Percentiles rank a stretch among this genome's conserved stretches.
These are phyloP conservation scores for Carassius carassius DNA, from an alignment of 2,113 vertebrate species.

Conservation along the genomic window DNA sequence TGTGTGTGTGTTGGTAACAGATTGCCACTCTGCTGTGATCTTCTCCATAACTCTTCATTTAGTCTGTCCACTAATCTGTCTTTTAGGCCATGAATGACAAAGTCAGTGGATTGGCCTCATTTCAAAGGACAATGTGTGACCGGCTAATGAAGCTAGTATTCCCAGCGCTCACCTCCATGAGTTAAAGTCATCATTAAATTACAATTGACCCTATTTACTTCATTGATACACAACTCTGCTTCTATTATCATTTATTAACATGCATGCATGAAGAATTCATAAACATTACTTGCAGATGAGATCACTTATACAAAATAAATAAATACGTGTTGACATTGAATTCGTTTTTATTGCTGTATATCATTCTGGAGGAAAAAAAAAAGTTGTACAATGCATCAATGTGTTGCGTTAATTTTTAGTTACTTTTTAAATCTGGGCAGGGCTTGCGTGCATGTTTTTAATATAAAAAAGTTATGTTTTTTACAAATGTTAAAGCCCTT, in stretches of 20 bases:
- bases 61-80: constrained; percentile 9
- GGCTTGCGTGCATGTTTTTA: too few species aligned
- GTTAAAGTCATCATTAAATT: background rate
- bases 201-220: background rate
- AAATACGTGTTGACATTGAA: background rate
- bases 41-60: constrained; percentile 23
- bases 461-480: too few species aligned
- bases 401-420: too few species aligned
- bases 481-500: too few species aligned
- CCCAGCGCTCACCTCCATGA: background rate
- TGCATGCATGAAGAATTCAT: background rate
- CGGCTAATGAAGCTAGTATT: background rate
- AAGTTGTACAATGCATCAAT: background rate
- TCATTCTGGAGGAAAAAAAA: background rate
- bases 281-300: background rate
- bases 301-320: background rate
- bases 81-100: background rate
- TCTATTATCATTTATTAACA: background rate
- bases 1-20: background rate
- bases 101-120: background rate
- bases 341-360: background rate
- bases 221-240: background rate
- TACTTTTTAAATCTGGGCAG: too few species aligned
- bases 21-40: background rate
- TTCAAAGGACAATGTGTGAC: background rate